phyloP scores from a whole-genome alignment of 2,113 vertebrate genomes.

The Mixornis gularis region DNA sequence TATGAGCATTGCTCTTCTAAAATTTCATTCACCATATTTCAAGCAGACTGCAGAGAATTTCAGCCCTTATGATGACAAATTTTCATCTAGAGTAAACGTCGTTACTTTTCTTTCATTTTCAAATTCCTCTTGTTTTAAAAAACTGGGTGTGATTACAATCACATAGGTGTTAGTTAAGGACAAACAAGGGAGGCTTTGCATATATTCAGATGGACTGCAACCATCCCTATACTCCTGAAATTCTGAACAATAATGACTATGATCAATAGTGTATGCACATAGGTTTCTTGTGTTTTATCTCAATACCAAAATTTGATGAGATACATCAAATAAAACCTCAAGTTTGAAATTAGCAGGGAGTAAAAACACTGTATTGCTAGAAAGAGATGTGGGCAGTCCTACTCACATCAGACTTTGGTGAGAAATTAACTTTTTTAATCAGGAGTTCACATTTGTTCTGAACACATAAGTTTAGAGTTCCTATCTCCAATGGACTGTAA shows the following conservation, averaged over 20 bases:
- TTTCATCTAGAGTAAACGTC: background rate
- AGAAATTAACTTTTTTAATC: background rate
- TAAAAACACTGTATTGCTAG: background rate
- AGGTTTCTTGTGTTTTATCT: background rate
- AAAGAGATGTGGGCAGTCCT: background rate
- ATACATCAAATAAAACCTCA: accelerated
- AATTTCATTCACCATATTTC: background rate
- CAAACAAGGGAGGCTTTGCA: background rate
- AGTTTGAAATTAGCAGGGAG: background rate
- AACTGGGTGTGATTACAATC: background rate
- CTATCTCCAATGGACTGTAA: background rate
- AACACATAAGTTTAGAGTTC: background rate
- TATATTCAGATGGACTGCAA: background rate
- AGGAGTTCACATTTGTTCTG: background rate
- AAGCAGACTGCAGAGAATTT: background rate
- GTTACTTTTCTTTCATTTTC: background rate
- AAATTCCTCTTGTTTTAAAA: background rate
- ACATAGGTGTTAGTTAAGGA: background rate
- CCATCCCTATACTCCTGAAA: background rate
- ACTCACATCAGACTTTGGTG: background rate
- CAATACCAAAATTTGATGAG: background rate
- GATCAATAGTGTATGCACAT: background rate
- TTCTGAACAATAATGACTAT: background rate
- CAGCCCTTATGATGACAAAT: background rate
- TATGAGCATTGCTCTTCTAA: background rate